These are phyloP conservation scores for Eledone cirrhosa DNA, from an alignment of 2,888 invertebrate species.

Conservation along the genomic window DNA sequence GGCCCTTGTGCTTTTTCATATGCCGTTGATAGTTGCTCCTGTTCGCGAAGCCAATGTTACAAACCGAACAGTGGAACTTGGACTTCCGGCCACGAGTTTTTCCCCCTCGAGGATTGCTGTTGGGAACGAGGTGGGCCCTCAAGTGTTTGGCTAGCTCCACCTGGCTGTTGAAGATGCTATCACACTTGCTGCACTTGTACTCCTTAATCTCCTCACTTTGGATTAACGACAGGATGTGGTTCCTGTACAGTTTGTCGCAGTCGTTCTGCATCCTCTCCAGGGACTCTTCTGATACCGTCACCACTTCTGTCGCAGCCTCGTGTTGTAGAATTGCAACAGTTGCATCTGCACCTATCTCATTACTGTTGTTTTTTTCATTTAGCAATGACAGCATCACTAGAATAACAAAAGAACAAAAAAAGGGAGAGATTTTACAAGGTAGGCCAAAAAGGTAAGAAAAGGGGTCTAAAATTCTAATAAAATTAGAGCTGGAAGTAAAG, in stretches of 20 bases:
- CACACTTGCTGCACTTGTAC: slow-evolving; percentile 47
- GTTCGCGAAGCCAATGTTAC: slow-evolving; percentile 31
- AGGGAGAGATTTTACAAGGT: not conserved
- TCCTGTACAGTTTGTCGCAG: slow-evolving; percentile 5
- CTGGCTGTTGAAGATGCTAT: slow-evolving; percentile 41
- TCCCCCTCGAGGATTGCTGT: not conserved
- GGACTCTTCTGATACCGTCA: not conserved
- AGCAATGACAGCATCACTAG: slow-evolving; percentile 4
- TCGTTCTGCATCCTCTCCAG: not conserved
- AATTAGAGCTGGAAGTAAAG: too few relatives aligned
- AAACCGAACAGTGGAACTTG: slow-evolving; percentile 30
- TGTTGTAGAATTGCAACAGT: not conserved
- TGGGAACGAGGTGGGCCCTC: slow-evolving; percentile 43
- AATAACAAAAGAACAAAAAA: not conserved
- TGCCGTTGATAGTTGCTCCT: slow-evolving; percentile 34
- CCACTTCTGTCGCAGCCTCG: not conserved
- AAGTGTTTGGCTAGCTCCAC: slow-evolving; percentile 49
- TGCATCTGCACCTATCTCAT: not conserved
- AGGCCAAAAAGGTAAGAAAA: not conserved
- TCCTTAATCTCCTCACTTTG: slow-evolving; percentile 26
- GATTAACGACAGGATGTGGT: slow-evolving; percentile 5
- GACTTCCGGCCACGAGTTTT: slow-evolving; percentile 32
- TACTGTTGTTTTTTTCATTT: not conserved
- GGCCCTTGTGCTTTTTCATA: slow-evolving; percentile 29
- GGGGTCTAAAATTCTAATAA: too few relatives aligned